Evolutionary conservation across 2,888 invertebrate species (phyloP), one percentile per base, ranked within the genome.

Genomic region (Dromius quadrimaculatus): DNA sequence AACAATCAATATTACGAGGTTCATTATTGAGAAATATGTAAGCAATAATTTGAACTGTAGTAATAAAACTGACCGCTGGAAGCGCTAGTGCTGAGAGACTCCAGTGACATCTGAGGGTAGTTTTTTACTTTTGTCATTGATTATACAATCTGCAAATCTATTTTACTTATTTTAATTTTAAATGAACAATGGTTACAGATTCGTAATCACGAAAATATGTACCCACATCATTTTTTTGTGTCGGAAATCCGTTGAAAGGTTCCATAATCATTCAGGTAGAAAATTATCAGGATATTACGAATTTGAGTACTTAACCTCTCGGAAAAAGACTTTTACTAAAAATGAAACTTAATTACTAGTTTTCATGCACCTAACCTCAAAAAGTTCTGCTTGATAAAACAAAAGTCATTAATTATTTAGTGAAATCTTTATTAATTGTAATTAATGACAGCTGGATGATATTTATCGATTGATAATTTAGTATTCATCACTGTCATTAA

Each of bases 161-260:
- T n/a, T n/a, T n/a, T n/a, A n/a, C n/a, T n/a, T n/a, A n/a, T n/a
- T n/a, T n/a, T n/a, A n/a, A n/a, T n/a, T n/a, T n/a, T n/a, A n/a
- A n/a, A n/a, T n/a, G n/a, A n/a, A n/a, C n/a, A n/a, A n/a, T n/a
- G n/a, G n/a, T n/a, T n/a, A n/a, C n/a, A n/a, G n/a, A n/a, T n/a
- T n/a, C n/a, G n/a, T n/a, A n/a, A n/a, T n/a, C n/a, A n/a, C n/a
- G n/a, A n/a, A n/a, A n/a, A n/a, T n/a, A n/a, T n/a, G n/a, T n/a
- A n/a, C n/a, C n/a, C n/a, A n/a, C n/a, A n/a, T n/a, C n/a, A n/a
- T n/a, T n/a, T n/a, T n/a, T n/a, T n/a, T n/a, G n/a, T 41, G 41
- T 34, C 28, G 66, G 66, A 66, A 50, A 66, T 66, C 66, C 66
- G 66, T 41, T 66, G 66, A 66, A 66, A 66, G 57, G 57, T 54